These are phyloP conservation scores for Xyrauchen texanus DNA, from an alignment of 2,113 vertebrate species.

Conservation along the genomic window DNA sequence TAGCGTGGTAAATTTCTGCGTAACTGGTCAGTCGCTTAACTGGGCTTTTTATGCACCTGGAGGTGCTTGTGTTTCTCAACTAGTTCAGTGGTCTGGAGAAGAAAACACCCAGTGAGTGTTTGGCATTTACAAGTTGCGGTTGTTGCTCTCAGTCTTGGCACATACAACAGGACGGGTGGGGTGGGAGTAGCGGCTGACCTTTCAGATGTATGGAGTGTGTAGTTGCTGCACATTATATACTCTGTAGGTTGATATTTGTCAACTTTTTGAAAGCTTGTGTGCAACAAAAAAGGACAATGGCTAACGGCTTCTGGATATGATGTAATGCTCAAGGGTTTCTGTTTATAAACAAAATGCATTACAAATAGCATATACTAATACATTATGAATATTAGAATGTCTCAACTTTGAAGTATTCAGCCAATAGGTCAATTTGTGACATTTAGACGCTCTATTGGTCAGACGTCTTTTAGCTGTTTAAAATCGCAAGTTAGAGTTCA, in stretches of 20 bases:
- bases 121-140: slow-evolving; percentile 35
- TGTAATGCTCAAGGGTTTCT: no score
- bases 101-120: slow-evolving; percentile 30
- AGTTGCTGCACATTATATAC: slow-evolving; percentile 33
- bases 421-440: no score
- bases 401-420: no score
- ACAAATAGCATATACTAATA: no score
- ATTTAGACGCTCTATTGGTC: no score
- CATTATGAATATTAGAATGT: no score
- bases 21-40: slow-evolving; percentile 26
- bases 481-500: no score
- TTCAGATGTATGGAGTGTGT: slow-evolving; percentile 21
- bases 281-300: not conserved
- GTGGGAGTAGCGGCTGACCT: slow-evolving; percentile 31
- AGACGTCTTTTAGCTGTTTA: no score
- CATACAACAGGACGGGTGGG: not conserved
- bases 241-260: slow-evolving; percentile 16
- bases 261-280: slow-evolving; percentile 28
- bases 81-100: slow-evolving; percentile 29
- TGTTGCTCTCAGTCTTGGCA: not conserved
- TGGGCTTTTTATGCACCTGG: slow-evolving; percentile 28
- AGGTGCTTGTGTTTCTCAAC: slow-evolving; percentile 31
- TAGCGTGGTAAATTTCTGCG: slow-evolving; percentile 45
- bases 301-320: no score
- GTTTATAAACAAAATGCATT: no score